Evolutionary conservation across 2,113 vertebrate genomes (phyloP).

Genomic region (Oncorhynchus keta): DNA sequence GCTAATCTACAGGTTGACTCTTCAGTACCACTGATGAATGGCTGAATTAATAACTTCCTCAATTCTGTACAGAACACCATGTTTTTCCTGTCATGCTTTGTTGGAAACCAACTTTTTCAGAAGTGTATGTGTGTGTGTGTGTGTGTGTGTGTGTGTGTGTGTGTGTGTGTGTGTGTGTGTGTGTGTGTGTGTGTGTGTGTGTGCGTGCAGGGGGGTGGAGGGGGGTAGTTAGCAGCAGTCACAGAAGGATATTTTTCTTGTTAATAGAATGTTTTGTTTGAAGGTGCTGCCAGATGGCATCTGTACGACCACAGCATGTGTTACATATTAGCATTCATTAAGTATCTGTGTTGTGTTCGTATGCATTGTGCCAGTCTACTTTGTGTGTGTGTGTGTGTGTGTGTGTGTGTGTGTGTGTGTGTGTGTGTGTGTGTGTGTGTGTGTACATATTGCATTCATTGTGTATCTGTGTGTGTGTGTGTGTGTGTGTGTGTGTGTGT

Average conservation of each 20-base stretch:
- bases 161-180: too few relatives aligned
- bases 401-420: neutral
- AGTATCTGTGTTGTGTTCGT: slow-evolving; percentile 13
- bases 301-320: slow-evolving; percentile 41
- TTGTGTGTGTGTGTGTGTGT: neutral
- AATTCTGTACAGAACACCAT: slow-evolving; percentile 61
- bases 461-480: neutral
- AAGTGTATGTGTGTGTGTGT: slow-evolving; percentile 53
- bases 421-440: neutral
- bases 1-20: slow-evolving; percentile 65
- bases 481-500: neutral
- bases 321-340: slow-evolving; percentile 54
- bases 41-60: slow-evolving; percentile 65
- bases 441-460: too few relatives aligned
- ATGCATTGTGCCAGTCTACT: neutral
- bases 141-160: too few relatives aligned
- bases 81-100: slow-evolving; percentile 66
- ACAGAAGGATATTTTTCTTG: slow-evolving; percentile 11
- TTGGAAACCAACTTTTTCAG: slow-evolving; percentile 51
- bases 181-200: too few relatives aligned
- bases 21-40: slow-evolving; percentile 66
- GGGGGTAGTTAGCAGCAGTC: slow-evolving; percentile 13
- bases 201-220: too few relatives aligned
- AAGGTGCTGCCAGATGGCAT: slow-evolving; percentile 22
- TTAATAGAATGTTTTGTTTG: neutral